A percentile compares a stretch with the other conserved stretches of the same genome.
Conservation (phyloP, 2,888 invertebrate genomes). For the Orchesella flavescens region DNA sequence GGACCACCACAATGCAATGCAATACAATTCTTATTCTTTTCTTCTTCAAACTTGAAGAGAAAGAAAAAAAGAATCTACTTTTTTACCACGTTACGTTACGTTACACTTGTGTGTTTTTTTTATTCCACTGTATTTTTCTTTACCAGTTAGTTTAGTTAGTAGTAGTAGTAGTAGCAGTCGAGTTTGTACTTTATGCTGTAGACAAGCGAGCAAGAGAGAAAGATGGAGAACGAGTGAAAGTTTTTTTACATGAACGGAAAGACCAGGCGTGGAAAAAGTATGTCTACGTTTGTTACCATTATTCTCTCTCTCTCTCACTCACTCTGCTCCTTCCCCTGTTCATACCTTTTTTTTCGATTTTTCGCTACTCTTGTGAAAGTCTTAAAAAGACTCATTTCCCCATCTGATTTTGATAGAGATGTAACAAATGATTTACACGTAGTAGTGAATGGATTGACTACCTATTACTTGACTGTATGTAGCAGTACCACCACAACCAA, state of each 20-base stretch:
- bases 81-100: background rate
- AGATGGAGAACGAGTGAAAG: conserved; percentile 26
- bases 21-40: conserved; percentile 14
- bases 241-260: conserved; percentile 45
- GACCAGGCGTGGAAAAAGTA: conserved; percentile 45
- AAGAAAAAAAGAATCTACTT: conserved; percentile 19
- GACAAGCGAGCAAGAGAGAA: conserved; percentile 2
- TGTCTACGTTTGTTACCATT: conserved; percentile 13
- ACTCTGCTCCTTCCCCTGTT: conserved; percentile 13
- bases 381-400: conserved; percentile 37
- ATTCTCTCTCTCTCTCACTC: too few relatives aligned
- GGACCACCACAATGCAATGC: too few relatives aligned
- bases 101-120: conserved; percentile 47
- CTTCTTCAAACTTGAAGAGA: conserved; percentile 21
- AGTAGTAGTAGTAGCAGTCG: too few relatives aligned
- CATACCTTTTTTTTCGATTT: background rate
- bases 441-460: conserved; percentile 40
- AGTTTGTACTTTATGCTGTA: conserved; percentile 3
- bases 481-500: background rate
- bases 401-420: conserved; percentile 61
- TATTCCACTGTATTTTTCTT: conserved; percentile 20
- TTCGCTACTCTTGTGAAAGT: background rate
- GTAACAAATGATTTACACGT: conserved; percentile 60
- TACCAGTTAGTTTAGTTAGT: conserved; percentile 20
- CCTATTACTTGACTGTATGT: conserved; percentile 5